phyloP scores from a whole-genome alignment of 2,797 vertebrate genomes.

The Choloepus didactylus region DNA sequence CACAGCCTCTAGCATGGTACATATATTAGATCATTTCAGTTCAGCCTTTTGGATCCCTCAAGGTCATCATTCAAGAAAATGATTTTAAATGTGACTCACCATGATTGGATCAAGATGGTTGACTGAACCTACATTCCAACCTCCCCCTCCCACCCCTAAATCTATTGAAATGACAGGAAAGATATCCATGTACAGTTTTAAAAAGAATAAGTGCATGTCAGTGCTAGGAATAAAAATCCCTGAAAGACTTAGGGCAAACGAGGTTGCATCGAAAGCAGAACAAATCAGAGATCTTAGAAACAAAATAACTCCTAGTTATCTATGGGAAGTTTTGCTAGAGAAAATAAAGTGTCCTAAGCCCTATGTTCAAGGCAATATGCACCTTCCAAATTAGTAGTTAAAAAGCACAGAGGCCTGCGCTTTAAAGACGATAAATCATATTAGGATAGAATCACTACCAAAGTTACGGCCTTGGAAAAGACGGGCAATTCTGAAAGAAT shows the following conservation, averaged over 20 bases:
- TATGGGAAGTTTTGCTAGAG: constrained; percentile 10
- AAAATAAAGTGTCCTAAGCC: background rate
- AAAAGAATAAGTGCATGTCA: background rate
- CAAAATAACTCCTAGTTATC: background rate
- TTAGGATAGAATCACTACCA: background rate
- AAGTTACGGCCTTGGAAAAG: constrained; percentile 21
- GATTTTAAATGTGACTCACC: background rate
- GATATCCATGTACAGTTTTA: background rate
- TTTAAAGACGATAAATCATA: constrained; percentile 6
- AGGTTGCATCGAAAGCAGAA: background rate
- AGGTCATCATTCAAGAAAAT: constrained; percentile 30
- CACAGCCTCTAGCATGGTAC: background rate
- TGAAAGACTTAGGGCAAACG: background rate
- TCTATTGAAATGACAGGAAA: constrained; percentile 22
- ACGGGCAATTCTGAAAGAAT: constrained; percentile 23
- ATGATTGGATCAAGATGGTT: background rate
- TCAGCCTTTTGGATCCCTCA: background rate
- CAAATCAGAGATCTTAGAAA: constrained; percentile 58
- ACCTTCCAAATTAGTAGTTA: constrained; percentile 21
- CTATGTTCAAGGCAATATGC: constrained; percentile 16
- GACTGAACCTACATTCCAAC: background rate
- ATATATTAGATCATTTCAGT: constrained; percentile 33
- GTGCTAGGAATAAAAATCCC: background rate
- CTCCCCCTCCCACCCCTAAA: background rate
- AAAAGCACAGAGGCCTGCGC: background rate